Evolutionary conservation across 2,113 vertebrate species (phyloP).

Genomic region (Nothobranchius kuhntae): DNA sequence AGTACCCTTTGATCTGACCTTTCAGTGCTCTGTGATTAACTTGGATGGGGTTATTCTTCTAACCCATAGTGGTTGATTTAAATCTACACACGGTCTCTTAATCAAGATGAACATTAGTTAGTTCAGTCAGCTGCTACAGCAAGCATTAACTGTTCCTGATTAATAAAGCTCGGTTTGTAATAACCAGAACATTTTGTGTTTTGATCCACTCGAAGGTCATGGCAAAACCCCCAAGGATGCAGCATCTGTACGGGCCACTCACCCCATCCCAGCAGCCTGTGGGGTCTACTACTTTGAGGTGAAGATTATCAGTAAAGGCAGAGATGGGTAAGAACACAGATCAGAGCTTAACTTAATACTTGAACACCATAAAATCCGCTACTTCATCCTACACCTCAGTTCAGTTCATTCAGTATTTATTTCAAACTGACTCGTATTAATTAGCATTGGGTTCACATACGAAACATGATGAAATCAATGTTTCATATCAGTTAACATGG

Average conservation of each 20-base stretch:
- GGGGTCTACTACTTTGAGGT: constrained; percentile 99
- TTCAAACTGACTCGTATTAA: background rate
- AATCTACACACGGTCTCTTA: background rate
- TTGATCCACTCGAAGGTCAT: constrained; percentile 82
- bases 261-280: constrained; percentile 97
- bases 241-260: constrained; percentile 95
- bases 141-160: background rate
- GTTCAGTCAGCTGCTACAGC: background rate
- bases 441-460: background rate
- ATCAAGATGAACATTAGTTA: background rate
- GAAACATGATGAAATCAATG: background rate
- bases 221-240: constrained; percentile 99
- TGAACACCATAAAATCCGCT: too few species aligned
- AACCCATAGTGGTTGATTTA: background rate
- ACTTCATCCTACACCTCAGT: too few species aligned
- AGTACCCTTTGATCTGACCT: background rate
- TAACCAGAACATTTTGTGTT: background rate
- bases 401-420: background rate
- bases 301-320: constrained; percentile 99
- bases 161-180: background rate
- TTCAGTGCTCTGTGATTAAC: background rate
- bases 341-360: background rate
- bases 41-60: background rate
- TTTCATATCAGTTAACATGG: background rate
- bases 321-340: constrained; percentile 88